Evolutionary conservation across 2,797 vertebrate genomes (phyloP), one percentile per base, ranked within the genome.

Genomic region (Chelon labrosus): DNA sequence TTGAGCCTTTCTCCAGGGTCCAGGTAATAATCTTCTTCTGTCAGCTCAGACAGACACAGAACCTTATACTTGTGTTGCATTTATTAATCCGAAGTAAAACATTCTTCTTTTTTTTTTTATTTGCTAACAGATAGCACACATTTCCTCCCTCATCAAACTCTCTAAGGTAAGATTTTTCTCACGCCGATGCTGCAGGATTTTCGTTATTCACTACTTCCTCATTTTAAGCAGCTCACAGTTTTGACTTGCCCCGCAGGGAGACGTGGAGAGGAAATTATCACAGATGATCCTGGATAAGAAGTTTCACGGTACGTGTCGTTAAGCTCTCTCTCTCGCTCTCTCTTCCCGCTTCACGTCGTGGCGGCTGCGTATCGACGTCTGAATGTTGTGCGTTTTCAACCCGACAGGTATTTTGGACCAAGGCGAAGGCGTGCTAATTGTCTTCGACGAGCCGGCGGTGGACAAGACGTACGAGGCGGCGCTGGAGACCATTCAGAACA

Each of bases 261-360:
- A 98, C 9, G 97, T 99, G 87, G 98, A 99, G 95, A 96, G 97
- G 89, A 99, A 99, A 88, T 89, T 99, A 84, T 99, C 98, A 70
- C 98, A 99, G 92, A 99, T 99, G 98, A 99, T 99, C 87, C 92
- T 99, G 94, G 97, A 99, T 89, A 93, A 97, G 89, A 99, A 98
- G 85, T 99, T 99, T 92, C 96, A 99, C 7, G 98, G 98, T 98
- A 14, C 10, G 50, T 13, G 20, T 1, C 3, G n/a, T 41, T 11
- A 41, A 35, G 7, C 31, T 35, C 13, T 46, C 7, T 4, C 25
- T 27, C 25, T 27, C 25, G 2, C 3, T 27, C 25, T 27, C 25
- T 27, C 7, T 35, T 35, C 7, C 31, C 31, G 6, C 5, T 35
- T 7, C 31, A 35, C 7, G 31, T 35, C 2, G 31, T 1, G 31